Evolutionary conservation across 2,888 invertebrate genomes (phyloP).

Genomic region (Drosophila pegasa): DNA sequence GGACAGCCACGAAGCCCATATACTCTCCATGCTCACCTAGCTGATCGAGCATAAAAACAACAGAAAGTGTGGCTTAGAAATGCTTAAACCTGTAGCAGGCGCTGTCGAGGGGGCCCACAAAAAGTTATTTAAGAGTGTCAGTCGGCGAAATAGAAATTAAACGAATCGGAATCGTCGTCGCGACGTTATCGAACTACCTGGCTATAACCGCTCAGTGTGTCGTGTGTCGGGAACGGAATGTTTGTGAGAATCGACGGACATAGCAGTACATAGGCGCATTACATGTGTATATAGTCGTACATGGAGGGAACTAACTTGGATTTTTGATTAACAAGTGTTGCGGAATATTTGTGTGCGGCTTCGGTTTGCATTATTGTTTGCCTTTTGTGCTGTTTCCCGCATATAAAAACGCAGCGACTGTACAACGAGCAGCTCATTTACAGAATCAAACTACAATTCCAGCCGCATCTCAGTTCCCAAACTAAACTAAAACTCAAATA

Average conservation of each 20-base stretch:
- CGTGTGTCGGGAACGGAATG: slow-evolving; percentile 31
- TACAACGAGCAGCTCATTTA: slow-evolving; percentile 34
- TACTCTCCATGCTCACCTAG: background rate
- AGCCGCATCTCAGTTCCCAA: slow-evolving; percentile 4
- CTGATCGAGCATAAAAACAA: slow-evolving; percentile 2
- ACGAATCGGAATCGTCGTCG: slow-evolving; percentile 42
- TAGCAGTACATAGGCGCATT: background rate
- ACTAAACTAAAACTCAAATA: background rate
- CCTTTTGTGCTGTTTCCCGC: slow-evolving; percentile 1
- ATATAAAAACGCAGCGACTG: slow-evolving; percentile 35
- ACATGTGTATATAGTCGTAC: background rate
- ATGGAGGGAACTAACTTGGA: slow-evolving; percentile 1
- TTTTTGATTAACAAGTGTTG: slow-evolving; percentile 66
- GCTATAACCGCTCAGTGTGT: background rate
- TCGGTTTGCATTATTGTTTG: background rate
- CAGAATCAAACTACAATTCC: slow-evolving; percentile 53
- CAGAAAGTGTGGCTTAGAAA: background rate
- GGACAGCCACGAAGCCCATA: too few relatives aligned
- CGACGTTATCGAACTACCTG: slow-evolving; percentile 12
- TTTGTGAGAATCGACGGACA: slow-evolving; percentile 11
- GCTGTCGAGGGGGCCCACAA: slow-evolving; percentile 2
- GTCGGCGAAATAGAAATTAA: slow-evolving; percentile 46
- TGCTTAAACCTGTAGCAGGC: background rate
- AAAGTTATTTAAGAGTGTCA: slow-evolving; percentile 50
- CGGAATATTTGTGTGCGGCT: slow-evolving; percentile 22